Evolutionary conservation across 2,888 invertebrate species (phyloP).

Genomic region (Chrysotoxum bicinctum): DNA sequence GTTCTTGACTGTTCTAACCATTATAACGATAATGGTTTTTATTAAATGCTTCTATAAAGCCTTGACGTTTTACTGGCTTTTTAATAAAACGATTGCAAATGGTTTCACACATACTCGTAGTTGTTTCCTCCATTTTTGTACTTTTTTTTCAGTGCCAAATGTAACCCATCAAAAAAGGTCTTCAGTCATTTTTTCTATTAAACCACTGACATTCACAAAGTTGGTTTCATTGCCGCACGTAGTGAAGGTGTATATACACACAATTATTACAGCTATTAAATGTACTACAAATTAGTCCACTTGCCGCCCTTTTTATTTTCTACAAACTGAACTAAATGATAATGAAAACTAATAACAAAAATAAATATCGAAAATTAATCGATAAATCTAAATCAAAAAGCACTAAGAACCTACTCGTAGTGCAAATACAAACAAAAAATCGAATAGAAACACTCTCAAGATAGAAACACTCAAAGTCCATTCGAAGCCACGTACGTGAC

Average conservation of each 20-base stretch:
- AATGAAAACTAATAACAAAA: not conserved
- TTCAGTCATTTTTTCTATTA: not conserved
- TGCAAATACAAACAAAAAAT: slow-evolving; percentile 4
- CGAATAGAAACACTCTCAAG: not conserved
- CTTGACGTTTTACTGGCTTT: no score
- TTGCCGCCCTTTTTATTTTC: not conserved
- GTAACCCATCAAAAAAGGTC: slow-evolving; percentile 11
- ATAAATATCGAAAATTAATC: not conserved
- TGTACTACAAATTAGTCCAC: not conserved
- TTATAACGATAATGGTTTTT: no score
- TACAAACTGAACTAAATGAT: not conserved
- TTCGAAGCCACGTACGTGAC: not conserved
- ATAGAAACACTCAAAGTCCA: not conserved
- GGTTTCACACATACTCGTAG: no score
- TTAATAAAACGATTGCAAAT: no score
- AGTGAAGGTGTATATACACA: not conserved
- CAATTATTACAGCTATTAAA: not conserved
- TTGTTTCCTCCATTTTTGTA: no score
- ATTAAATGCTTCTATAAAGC: no score
- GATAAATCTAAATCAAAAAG: not conserved
- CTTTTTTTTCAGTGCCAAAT: not conserved
- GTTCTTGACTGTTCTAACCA: no score
- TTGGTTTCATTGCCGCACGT: slow-evolving; percentile 2
- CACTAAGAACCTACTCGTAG: not conserved
- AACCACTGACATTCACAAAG: not conserved